Conservation (phyloP, 2,113 vertebrate genomes). For the Gallinago media region DNA sequence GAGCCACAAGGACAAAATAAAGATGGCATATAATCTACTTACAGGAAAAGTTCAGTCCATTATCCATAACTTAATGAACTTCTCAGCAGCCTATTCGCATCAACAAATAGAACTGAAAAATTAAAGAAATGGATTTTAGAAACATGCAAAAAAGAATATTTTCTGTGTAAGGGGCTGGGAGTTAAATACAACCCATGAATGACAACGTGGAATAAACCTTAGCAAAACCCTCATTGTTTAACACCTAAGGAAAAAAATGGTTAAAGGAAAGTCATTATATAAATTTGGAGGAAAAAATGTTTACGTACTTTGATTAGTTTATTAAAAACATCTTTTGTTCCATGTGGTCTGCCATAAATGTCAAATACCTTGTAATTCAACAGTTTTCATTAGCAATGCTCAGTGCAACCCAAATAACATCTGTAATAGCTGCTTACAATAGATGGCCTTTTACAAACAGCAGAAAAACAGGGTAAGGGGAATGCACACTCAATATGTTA, state of each 20-base stretch:
- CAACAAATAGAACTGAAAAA: neutral
- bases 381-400: neutral
- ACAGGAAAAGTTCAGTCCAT: neutral
- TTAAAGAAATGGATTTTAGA: neutral
- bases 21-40: neutral
- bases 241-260: neutral
- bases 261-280: neutral
- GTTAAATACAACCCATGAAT: neutral
- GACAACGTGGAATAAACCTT: neutral
- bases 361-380: slow-evolving; percentile 4
- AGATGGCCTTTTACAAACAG: slow-evolving; percentile 5
- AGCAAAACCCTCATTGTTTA: neutral
- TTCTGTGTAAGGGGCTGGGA: neutral
- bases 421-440: slow-evolving; percentile 5
- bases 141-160: neutral
- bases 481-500: neutral
- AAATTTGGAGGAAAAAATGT: neutral
- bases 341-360: neutral
- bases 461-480: neutral
- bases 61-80: neutral
- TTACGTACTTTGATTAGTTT: neutral
- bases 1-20: neutral
- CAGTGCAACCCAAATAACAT: neutral
- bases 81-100: neutral
- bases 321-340: slow-evolving; percentile 18